Percentiles rank a stretch among this genome's conserved stretches.
These are phyloP conservation scores for Polyommatus icarus DNA, from an alignment of 2,888 invertebrate genomes.

Conservation along the genomic window DNA sequence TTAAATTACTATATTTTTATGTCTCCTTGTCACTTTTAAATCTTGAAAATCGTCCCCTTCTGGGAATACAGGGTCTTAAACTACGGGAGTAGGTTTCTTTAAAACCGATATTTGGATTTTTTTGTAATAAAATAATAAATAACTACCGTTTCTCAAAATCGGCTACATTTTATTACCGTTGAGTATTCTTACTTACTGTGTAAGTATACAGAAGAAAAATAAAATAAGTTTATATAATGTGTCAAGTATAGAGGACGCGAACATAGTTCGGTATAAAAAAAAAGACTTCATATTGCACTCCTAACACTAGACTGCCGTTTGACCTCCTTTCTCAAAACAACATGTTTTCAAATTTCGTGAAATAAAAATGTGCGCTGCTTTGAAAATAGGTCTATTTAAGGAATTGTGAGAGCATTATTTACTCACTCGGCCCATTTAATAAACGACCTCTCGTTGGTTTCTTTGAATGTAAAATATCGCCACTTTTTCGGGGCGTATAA, in stretches of 20 bases:
- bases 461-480: conserved; percentile 7
- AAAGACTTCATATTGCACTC: conserved; percentile 28
- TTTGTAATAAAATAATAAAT: not conserved
- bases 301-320: conserved; percentile 23
- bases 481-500: not conserved
- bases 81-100: not conserved
- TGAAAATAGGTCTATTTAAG: conserved; percentile 1
- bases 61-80: too few species aligned
- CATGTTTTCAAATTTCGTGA: conserved; percentile 23
- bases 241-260: conserved; percentile 24
- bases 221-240: conserved; percentile 8
- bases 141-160: not conserved
- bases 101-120: not conserved
- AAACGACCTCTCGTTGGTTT: not conserved
- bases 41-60: too few species aligned
- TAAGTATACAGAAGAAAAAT: not conserved
- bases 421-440: not conserved
- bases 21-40: too few species aligned
- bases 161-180: not conserved
- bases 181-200: not conserved
- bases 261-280: not conserved
- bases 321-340: conserved; percentile 28
- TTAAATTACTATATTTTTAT: too few species aligned
- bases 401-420: not conserved
- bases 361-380: conserved; percentile 14